Evolutionary conservation across 2,113 vertebrate species (phyloP), one percentile per base, ranked within the genome.

Genomic region (Peromyscus polionotus): DNA sequence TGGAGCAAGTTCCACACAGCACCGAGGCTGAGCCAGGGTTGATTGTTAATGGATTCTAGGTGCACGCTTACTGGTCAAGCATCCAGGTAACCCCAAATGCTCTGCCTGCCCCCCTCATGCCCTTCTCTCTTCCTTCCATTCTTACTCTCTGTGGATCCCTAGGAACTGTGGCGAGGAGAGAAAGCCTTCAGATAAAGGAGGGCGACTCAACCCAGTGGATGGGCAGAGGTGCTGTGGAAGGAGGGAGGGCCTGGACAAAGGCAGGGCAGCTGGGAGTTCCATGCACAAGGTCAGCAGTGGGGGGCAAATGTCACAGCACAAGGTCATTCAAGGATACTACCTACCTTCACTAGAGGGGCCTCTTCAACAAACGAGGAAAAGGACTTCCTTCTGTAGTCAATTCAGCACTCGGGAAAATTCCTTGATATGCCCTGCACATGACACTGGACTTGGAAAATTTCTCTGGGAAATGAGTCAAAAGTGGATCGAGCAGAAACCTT

Each of bases 211-310:
- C 5, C 16, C 10, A 70, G 51, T 19, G 0, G 22, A 2, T 10
- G 63, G 33, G 20, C 45, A 0, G 20, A 33, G 63, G 22, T 54
- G 24, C 20, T 31, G 5, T 0, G 0, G 4, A 22, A 87, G 48
- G 22, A 83, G 16, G 36, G 36, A 36, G 54, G 45, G 33, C 3
- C 0, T 3, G 7, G 72, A 22, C 51, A 33, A 26, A 94, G 79
- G 24, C 33, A 6, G 22, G 2, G 65, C 17, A 85, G 73, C 19
- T 17, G 24, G 8, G 84, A 39, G 24, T 42, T 7, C 45, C 22
- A 4, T 1, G 13, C 0, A 1, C 31, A 19, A 5, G 1, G 57
- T 26, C 33, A 76, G 67, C 36, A 13, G 1, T 4, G 9, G 36
- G 5, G 16, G 68, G 72, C 33, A 3, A 14, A 39, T 7, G 4